A percentile compares a stretch with the other conserved stretches of the same genome.
Evolutionary conservation across 2,888 invertebrate species (phyloP).

Genomic region (Andrena bucephala): DNA sequence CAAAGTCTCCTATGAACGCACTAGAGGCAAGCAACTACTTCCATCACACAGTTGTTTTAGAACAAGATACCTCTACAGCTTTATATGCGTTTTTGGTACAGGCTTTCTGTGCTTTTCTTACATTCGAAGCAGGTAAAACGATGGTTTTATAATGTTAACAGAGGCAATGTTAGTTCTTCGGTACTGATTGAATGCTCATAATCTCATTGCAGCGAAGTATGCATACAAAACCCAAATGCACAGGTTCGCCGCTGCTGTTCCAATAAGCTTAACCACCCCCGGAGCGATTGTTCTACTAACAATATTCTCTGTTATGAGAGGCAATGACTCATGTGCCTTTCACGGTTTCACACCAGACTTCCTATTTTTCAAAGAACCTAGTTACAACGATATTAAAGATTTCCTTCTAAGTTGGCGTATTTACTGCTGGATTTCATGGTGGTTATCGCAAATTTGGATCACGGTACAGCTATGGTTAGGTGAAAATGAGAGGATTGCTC

Average conservation of each 20-base stretch:
- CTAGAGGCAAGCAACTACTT: background rate
- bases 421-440: slow-evolving; percentile 93
- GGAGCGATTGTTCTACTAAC: slow-evolving; percentile 90
- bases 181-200: slow-evolving; percentile 1
- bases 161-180: background rate
- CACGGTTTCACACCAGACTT: slow-evolving; percentile 86
- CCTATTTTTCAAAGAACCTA: slow-evolving; percentile 85
- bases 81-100: slow-evolving; percentile 89
- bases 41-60: background rate
- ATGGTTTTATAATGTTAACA: slow-evolving; percentile 2
- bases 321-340: slow-evolving; percentile 89
- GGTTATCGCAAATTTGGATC: slow-evolving; percentile 94
- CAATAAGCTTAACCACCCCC: slow-evolving; percentile 92
- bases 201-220: slow-evolving; percentile 88
- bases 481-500: slow-evolving; percentile 92
- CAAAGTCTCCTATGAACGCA: background rate
- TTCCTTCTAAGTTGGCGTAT: slow-evolving; percentile 88
- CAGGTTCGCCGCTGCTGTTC: slow-evolving; percentile 94
- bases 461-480: slow-evolving; percentile 95
- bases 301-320: slow-evolving; percentile 88
- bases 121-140: slow-evolving; percentile 86
- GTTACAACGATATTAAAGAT: slow-evolving; percentile 85
- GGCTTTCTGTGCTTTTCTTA: slow-evolving; percentile 88
- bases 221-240: slow-evolving; percentile 96
- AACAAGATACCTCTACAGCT: slow-evolving; percentile 76